phyloP scores from a whole-genome alignment of 2,113 vertebrate species.

The Protobothrops flavoviridis region DNA sequence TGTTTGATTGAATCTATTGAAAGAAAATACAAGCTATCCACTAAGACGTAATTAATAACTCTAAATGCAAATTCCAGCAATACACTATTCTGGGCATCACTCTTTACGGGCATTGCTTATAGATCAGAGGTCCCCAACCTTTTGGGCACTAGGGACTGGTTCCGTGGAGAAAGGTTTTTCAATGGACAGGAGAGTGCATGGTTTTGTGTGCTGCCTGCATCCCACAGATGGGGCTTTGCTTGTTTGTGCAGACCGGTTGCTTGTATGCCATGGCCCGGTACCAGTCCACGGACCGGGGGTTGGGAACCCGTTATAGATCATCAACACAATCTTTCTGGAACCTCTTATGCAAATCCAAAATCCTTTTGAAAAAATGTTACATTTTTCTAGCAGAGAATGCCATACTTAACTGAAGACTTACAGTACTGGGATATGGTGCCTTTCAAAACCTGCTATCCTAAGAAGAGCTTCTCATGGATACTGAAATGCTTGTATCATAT shows the following conservation, averaged over 20 bases:
- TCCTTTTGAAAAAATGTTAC: background rate
- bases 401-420: background rate
- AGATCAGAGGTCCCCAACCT: background rate
- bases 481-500: background rate
- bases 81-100: slow-evolving; percentile 37
- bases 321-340: background rate
- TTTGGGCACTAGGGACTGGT: no score
- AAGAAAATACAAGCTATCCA: slow-evolving; percentile 42
- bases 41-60: slow-evolving; percentile 54
- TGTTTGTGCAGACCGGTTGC: no score
- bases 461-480: background rate
- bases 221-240: no score
- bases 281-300: no score
- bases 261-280: no score
- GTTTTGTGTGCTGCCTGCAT: no score
- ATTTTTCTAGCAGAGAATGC: background rate
- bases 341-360: background rate
- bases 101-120: slow-evolving; percentile 23
- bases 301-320: background rate
- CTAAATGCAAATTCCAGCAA: slow-evolving; percentile 48
- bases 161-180: no score
- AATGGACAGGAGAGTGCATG: no score
- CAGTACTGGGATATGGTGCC: background rate
- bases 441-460: background rate
- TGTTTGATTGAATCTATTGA: slow-evolving; percentile 63